These are phyloP conservation scores for Diacarnus erythraeanus DNA, from an alignment of 37 sponge, comb jelly and placozoan genomes.

Conservation along the genomic window DNA sequence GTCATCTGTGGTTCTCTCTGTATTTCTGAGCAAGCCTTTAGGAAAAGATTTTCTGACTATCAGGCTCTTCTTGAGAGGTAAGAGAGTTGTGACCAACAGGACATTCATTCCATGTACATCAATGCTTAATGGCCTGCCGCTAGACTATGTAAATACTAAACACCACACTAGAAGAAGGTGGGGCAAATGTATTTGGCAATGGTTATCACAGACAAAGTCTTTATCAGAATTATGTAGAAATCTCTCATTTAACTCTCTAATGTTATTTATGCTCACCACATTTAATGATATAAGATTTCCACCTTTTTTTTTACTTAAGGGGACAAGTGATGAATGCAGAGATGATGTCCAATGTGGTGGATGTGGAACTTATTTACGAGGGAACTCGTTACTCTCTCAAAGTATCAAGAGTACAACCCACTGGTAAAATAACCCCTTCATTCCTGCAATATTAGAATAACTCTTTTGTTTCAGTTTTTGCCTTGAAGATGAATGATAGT, in stretches of 20 bases:
- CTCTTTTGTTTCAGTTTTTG: conserved; percentile 35
- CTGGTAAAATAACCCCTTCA: not conserved
- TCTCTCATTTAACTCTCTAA: too few species aligned
- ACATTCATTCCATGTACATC: too few species aligned
- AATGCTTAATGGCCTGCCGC: too few species aligned
- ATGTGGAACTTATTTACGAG: conserved; percentile 89
- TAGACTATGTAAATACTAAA: too few species aligned
- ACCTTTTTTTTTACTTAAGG: conserved; percentile 47
- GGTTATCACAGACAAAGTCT: too few species aligned
- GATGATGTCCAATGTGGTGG: conserved; percentile 81
- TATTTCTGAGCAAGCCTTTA: conserved; percentile 84
- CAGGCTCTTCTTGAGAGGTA: conserved; percentile 85
- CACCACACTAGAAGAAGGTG: too few species aligned
- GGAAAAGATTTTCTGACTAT: conserved; percentile 91
- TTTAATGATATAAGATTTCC: too few species aligned
- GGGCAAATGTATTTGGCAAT: too few species aligned
- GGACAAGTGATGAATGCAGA: conserved; percentile 94
- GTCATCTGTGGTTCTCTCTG: conserved; percentile 88
- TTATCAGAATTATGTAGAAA: too few species aligned
- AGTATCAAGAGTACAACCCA: conserved; percentile 30
- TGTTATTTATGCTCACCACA: too few species aligned
- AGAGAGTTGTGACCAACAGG: too few species aligned
- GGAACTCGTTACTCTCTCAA: conserved; percentile 79
- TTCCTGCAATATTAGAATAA: not conserved
- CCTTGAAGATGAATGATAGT: conserved; percentile 82